Base-by-base conservation (phyloP, 2,888 invertebrate genomes). In the Neoascia interrupta region DNA sequence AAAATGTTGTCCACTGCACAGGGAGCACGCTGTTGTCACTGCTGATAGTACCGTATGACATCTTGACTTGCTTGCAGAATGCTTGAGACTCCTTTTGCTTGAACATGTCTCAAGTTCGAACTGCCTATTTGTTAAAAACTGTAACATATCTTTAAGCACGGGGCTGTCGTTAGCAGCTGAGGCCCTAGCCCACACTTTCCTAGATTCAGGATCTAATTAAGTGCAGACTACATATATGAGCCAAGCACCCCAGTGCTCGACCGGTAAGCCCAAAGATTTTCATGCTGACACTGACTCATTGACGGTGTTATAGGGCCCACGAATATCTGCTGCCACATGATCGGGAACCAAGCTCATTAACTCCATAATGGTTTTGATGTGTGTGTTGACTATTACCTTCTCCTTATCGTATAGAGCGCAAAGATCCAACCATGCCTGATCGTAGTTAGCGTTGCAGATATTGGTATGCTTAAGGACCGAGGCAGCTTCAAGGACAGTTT, bases 401-500 rank as follows among this genome's bases (percentile, higher is more conserved):
- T 45, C 43, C 21, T 43, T 34, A 18, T 58, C 16, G 3, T 58
- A 43, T 43, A 58, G 41, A 5, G 16, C 39, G n/a, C 39, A 39
- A 18, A 58, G 19, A 19, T 43, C 34, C 3, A 2, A 2, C 58
- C 58, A 58, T 0, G 58, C 58, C 4, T 21, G 36, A 1, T 36
- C 53, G 23, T 53, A 53, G 11, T 53, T 23, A 2, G 23, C 37
- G 3, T 54, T 23, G 2, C 19, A 37, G 2, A 54, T 1, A 15
- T 45, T 47, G 5, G 19, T 28, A 28, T 39, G 54, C 16, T 13
- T 28, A 1, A 31, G 31, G 3, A 31, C 8, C 3, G 31, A 31
- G 8, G 31, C 31, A 3, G 31, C 31, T n/a, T 54, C 15, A 37
- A 31, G 8, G 31, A 31, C 3, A 31, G 8, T n/a, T 31, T 31